Conservation (phyloP, 1,140 invertebrate genomes). For the Diprion similis region DNA sequence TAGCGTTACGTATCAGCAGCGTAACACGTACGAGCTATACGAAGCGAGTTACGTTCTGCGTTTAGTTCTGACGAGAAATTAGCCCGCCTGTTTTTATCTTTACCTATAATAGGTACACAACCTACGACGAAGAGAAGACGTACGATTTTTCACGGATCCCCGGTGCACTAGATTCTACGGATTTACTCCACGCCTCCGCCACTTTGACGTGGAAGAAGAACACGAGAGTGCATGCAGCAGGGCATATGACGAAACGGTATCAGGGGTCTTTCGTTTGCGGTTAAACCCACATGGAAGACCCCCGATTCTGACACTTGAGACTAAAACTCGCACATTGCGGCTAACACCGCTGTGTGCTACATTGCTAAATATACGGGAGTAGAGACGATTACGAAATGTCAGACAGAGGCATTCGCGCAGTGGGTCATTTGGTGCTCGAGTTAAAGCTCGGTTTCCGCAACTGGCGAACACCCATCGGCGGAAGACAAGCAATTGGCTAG, state of each 20-base stretch:
- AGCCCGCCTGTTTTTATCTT: no score
- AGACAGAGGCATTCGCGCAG: conserved; percentile 26
- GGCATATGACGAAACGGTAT: not conserved
- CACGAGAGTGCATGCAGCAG: not conserved
- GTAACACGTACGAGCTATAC: no score
- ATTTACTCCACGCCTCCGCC: not conserved
- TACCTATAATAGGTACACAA: no score
- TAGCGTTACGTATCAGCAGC: not conserved
- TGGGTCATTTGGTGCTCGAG: conserved; percentile 34
- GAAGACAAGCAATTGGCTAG: not conserved
- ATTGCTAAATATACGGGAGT: conserved; percentile 37
- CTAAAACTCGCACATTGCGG: not conserved
- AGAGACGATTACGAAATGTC: conserved; percentile 41
- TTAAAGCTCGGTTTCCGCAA: conserved; percentile 2
- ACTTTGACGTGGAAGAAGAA: no score
- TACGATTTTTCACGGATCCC: not conserved
- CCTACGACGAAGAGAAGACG: no score
- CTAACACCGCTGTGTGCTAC: conserved; percentile 15
- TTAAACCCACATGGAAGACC: not conserved
- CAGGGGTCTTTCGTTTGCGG: not conserved
- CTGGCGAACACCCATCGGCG: not conserved
- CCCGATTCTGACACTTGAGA: not conserved
- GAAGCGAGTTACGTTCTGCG: no score
- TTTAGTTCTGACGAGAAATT: no score
- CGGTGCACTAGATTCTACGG: not conserved